Conservation (phyloP, 2,888 invertebrate species). For the Stenolophus ochropezus region DNA sequence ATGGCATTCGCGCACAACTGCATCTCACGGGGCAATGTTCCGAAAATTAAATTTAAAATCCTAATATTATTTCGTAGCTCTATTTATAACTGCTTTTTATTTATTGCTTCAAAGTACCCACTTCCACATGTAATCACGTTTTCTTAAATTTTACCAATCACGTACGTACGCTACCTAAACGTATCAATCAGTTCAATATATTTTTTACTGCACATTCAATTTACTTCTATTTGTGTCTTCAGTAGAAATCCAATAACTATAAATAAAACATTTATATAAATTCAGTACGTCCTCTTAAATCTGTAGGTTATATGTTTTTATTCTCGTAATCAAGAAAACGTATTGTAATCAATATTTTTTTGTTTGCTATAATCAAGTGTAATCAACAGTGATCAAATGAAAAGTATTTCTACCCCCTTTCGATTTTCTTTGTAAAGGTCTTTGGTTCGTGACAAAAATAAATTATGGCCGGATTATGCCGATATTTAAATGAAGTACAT, state of each 20-base stretch:
- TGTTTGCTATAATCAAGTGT: too few relatives aligned
- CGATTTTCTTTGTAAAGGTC: not conserved
- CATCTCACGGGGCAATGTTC: constrained; percentile 29
- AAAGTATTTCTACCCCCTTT: not conserved
- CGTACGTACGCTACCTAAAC: not conserved
- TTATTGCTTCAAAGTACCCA: not conserved
- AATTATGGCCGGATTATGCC: not conserved
- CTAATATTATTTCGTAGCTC: not conserved
- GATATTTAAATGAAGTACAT: constrained; percentile 21
- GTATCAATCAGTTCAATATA: not conserved
- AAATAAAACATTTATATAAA: too few relatives aligned
- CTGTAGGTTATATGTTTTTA: too few relatives aligned
- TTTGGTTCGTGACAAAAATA: constrained; percentile 18
- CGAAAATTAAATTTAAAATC: constrained; percentile 34
- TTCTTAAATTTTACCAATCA: not conserved
- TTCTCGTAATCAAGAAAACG: too few relatives aligned
- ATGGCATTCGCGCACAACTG: constrained; percentile 16
- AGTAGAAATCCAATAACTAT: not conserved
- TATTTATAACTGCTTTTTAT: constrained; percentile 21
- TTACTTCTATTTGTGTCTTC: not conserved
- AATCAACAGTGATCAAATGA: not conserved
- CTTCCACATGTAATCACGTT: not conserved
- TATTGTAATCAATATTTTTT: too few relatives aligned
- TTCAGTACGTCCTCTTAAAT: too few relatives aligned
- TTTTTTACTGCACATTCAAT: not conserved